Percentiles rank a stretch among this genome's conserved stretches.
phyloP scores from a whole-genome alignment of 2,888 invertebrate species.

The Cheilosia urbana region DNA sequence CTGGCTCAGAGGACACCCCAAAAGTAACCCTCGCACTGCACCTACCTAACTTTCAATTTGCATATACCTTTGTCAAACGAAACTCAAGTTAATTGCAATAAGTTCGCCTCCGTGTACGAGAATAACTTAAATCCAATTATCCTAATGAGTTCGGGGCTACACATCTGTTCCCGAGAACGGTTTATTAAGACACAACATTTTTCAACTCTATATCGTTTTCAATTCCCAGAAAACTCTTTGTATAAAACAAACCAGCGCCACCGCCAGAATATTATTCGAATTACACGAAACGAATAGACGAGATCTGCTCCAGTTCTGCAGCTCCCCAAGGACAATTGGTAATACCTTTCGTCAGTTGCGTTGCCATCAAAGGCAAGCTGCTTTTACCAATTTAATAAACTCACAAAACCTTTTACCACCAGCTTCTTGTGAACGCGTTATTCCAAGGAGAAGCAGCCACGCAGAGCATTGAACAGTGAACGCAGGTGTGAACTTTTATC shows the following conservation, averaged over 20 bases:
- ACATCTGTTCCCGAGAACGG: neutral
- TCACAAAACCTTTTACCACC: slow-evolving; percentile 11
- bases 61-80: no score
- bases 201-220: neutral
- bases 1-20: no score
- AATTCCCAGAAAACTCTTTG: neutral
- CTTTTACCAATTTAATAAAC: slow-evolving; percentile 58
- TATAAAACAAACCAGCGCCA: neutral
- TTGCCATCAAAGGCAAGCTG: no score
- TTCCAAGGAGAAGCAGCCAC: neutral
- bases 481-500: slow-evolving; percentile 65
- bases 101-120: no score
- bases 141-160: no score
- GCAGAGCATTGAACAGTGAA: slow-evolving; percentile 28
- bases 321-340: no score
- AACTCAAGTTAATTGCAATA: no score
- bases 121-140: no score
- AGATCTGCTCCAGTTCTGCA: no score
- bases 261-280: neutral
- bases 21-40: no score
- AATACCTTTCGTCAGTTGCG: no score
- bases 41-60: no score
- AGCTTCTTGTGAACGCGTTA: slow-evolving; percentile 8
- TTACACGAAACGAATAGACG: neutral
- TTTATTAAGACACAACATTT: neutral